These are phyloP conservation scores for Lepus americanus DNA, from an alignment of 2,113 vertebrate genomes.

Conservation along the genomic window DNA sequence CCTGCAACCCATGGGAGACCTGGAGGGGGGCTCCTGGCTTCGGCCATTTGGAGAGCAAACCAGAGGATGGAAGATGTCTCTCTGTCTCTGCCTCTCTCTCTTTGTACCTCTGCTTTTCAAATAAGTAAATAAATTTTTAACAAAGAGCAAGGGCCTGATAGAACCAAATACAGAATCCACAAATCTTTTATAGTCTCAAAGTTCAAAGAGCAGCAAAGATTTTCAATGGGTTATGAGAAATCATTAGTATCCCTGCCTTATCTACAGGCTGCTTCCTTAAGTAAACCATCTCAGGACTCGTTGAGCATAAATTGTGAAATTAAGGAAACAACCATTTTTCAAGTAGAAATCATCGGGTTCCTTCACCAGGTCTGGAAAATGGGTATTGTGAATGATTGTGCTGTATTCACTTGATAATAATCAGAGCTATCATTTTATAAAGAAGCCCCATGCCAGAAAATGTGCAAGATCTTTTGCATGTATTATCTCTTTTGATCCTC, in stretches of 20 bases:
- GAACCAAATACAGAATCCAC: neutral
- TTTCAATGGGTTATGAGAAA: constrained; percentile 15
- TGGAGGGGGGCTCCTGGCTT: too few species aligned
- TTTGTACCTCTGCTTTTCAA: too few species aligned
- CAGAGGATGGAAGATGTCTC: too few species aligned
- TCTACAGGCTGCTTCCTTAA: constrained; percentile 8
- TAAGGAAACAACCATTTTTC: constrained; percentile 20
- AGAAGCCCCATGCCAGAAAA: constrained; percentile 49
- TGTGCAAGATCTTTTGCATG: neutral
- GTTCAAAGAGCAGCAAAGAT: constrained; percentile 47
- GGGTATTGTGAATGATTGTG: constrained; percentile 27
- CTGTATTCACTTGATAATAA: constrained; percentile 58
- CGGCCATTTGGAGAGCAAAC: too few species aligned
- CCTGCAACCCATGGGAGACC: too few species aligned
- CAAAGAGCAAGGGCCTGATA: neutral
- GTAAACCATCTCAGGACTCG: constrained; percentile 39
- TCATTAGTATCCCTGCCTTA: constrained; percentile 3
- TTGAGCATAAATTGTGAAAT: constrained; percentile 25
- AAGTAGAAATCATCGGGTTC: constrained; percentile 26
- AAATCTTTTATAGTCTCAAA: constrained; percentile 43
- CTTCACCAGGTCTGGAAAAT: constrained; percentile 51
- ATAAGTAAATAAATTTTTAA: too few species aligned
- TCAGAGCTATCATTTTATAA: constrained; percentile 36
- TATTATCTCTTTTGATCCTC: constrained; percentile 15
- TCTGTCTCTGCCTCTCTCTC: too few species aligned